These are phyloP conservation scores for Lasioglossum marginatum DNA, from an alignment of 2,888 invertebrate species.

Conservation along the genomic window DNA sequence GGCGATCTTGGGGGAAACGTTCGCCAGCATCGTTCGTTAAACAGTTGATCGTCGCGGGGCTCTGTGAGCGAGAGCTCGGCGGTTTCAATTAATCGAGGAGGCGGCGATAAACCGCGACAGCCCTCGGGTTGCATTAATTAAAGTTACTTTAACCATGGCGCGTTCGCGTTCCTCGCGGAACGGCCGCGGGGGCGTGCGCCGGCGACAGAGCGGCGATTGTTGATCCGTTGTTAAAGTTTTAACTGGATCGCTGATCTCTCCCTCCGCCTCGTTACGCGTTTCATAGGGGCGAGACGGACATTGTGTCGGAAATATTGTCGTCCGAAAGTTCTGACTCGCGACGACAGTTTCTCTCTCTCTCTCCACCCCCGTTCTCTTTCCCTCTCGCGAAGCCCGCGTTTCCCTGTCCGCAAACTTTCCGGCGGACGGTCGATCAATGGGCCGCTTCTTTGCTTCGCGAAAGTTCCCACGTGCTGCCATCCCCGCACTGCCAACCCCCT, in stretches of 20 bases:
- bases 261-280: neutral
- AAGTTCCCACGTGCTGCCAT: neutral
- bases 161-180: constrained; percentile 25
- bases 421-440: constrained; percentile 21
- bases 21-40: constrained; percentile 6
- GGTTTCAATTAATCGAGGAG: constrained; percentile 58
- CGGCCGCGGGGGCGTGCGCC: neutral
- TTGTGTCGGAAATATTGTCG: constrained; percentile 30
- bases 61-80: constrained; percentile 27
- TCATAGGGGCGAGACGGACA: neutral
- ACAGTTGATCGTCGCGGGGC: neutral
- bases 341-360: neutral
- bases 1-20: neutral
- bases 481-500: neutral
- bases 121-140: constrained; percentile 50
- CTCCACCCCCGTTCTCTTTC: neutral
- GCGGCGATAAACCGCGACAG: constrained; percentile 32
- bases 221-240: constrained; percentile 45
- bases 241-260: constrained; percentile 32
- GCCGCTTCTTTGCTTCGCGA: constrained; percentile 1
- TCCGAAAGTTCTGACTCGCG: constrained; percentile 14
- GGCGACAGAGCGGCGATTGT: constrained; percentile 19
- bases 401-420: constrained; percentile 9
- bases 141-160: constrained; percentile 54
- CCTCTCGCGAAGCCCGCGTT: neutral